phyloP scores from a whole-genome alignment of 2,888 invertebrate species.

The Ryuthela nishihirai region DNA sequence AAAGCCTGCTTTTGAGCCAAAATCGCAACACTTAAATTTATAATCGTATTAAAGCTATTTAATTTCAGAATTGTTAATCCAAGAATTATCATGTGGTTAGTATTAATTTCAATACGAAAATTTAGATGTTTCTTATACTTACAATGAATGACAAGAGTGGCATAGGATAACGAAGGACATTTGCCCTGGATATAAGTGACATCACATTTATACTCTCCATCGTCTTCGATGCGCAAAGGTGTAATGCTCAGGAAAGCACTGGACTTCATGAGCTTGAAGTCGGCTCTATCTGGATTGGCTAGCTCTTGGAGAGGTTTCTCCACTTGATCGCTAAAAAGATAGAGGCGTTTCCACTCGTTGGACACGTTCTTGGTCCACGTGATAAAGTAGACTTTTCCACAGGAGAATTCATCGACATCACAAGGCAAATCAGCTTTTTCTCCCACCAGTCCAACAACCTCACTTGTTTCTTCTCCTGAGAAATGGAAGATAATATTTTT shows the following conservation, averaged over 20 bases:
- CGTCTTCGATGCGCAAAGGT: slow-evolving; percentile 66
- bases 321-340: slow-evolving; percentile 41
- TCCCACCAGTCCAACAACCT: slow-evolving; percentile 32
- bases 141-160: slow-evolving; percentile 37
- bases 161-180: slow-evolving; percentile 43
- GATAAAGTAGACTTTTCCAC: slow-evolving; percentile 74
- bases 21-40: no score
- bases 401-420: slow-evolving; percentile 63
- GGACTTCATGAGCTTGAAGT: slow-evolving; percentile 22
- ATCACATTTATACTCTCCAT: slow-evolving; percentile 76
- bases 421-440: slow-evolving; percentile 63
- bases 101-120: no score
- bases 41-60: no score
- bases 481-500: background rate
- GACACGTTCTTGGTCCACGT: slow-evolving; percentile 59
- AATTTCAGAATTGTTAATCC: no score
- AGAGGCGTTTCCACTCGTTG: slow-evolving; percentile 42
- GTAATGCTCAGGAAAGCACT: slow-evolving; percentile 59
- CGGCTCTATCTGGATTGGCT: slow-evolving; percentile 36
- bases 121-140: no score
- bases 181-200: slow-evolving; percentile 44
- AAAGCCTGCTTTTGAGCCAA: no score
- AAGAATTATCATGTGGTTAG: no score
- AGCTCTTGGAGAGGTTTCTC: slow-evolving; percentile 42
- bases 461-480: slow-evolving; percentile 20